These are phyloP conservation scores for Dynastes hyllus DNA, from an alignment of 2,888 invertebrate species.

Conservation along the genomic window DNA sequence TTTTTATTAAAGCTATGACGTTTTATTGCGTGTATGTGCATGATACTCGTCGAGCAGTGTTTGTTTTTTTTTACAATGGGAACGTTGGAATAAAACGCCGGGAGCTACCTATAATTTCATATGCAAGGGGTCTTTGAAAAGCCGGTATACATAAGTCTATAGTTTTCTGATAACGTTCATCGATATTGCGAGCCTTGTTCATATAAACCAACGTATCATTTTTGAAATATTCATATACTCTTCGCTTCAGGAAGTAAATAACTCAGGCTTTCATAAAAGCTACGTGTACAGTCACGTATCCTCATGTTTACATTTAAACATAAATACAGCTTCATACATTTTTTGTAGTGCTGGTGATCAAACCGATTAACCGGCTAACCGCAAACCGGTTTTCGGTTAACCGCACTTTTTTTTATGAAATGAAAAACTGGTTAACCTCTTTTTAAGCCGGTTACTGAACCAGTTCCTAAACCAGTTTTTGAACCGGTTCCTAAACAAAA, in stretches of 20 bases:
- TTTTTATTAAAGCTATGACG: conserved; percentile 32
- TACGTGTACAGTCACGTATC: not conserved
- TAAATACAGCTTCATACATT: not conserved
- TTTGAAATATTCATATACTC: not conserved
- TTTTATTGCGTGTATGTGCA: conserved; percentile 10
- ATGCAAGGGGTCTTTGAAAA: not conserved
- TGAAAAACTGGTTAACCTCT: too few species aligned
- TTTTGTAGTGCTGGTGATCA: too few species aligned
- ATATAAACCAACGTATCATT: not conserved
- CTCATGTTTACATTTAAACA: not conserved
- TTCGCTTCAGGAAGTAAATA: not conserved
- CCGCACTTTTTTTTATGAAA: too few species aligned
- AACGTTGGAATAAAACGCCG: conserved; percentile 3
- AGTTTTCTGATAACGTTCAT: not conserved
- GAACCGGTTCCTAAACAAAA: too few species aligned
- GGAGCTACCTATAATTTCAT: not conserved
- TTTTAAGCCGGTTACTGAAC: too few species aligned
- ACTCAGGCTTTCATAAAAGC: not conserved
- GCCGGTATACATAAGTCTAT: not conserved
- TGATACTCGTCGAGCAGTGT: conserved; percentile 14
- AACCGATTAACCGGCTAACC: too few species aligned
- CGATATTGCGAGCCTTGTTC: not conserved
- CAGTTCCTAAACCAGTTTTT: too few species aligned
- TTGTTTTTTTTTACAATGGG: conserved; percentile 11
- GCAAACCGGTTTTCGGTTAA: too few species aligned